These are phyloP conservation scores for Drosophila subpulchrella DNA, from an alignment of 1,140 invertebrate genomes.

Conservation along the genomic window DNA sequence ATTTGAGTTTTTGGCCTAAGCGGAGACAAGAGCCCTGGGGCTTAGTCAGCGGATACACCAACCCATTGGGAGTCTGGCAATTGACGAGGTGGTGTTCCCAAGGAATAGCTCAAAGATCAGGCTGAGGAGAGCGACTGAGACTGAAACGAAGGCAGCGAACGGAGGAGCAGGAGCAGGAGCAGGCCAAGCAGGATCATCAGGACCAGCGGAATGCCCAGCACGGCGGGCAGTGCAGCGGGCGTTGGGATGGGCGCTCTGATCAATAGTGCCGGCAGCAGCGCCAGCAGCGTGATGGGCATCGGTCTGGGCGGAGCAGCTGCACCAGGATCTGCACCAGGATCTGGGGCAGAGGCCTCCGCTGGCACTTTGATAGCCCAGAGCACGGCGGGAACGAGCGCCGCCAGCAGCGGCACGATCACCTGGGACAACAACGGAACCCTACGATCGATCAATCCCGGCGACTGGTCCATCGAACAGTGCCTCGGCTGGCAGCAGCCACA, in stretches of 20 bases:
- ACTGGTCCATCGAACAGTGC: constrained; percentile 86
- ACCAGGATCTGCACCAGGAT: constrained; percentile 19
- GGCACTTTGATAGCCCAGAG: constrained; percentile 68
- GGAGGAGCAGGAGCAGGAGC: background rate
- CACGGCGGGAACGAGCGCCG: constrained; percentile 66
- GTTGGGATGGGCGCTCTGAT: constrained; percentile 60
- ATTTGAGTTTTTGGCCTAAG: background rate
- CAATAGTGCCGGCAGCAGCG: constrained; percentile 62
- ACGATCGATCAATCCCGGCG: constrained; percentile 78
- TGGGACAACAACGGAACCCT: constrained; percentile 84
- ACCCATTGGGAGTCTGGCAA: constrained; percentile 4
- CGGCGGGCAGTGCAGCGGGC: constrained; percentile 62
- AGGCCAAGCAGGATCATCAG: background rate
- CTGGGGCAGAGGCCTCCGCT: constrained; percentile 48
- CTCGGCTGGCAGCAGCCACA: constrained; percentile 87
- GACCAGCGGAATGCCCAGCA: constrained; percentile 53
- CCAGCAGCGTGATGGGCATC: constrained; percentile 53
- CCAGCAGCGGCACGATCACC: constrained; percentile 72
- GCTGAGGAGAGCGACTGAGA: constrained; percentile 38
- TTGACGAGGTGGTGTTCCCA: background rate
- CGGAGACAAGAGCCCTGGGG: constrained; percentile 12
- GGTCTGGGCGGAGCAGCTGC: constrained; percentile 28
- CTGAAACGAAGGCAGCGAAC: constrained; percentile 19
- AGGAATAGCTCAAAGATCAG: constrained; percentile 1
- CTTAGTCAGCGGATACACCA: constrained; percentile 12